Evolutionary conservation across 2,797 vertebrate species (phyloP).

Genomic region (Microcaecilia unicolor): DNA sequence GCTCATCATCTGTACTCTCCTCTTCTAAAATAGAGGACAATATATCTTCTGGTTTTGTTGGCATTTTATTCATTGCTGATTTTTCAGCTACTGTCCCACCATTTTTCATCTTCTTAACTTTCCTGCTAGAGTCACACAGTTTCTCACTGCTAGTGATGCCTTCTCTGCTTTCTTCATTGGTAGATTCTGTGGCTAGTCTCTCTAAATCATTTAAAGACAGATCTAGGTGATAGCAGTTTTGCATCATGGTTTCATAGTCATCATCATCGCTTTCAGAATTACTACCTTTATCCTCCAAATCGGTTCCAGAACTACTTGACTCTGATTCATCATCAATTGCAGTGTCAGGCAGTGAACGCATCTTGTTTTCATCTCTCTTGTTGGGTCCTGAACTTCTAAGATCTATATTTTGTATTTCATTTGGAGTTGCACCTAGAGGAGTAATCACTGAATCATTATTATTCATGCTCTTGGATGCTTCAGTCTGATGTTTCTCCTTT

Average conservation of each 20-base stretch:
- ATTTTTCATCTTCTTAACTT: not conserved
- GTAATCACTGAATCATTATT: not conserved
- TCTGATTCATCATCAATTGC: not conserved
- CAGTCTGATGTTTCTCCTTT: not conserved
- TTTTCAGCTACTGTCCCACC: not conserved
- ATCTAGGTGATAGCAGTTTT: constrained; percentile 57
- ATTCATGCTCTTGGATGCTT: not conserved
- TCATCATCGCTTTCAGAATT: constrained; percentile 53
- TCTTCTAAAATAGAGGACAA: constrained; percentile 65
- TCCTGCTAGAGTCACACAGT: not conserved
- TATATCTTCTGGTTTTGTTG: constrained; percentile 69
- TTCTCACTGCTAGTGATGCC: too few species aligned
- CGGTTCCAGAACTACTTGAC: not conserved
- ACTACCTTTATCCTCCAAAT: constrained; percentile 3
- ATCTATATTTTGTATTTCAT: not conserved
- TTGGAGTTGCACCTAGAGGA: not conserved
- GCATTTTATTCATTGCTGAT: constrained; percentile 20
- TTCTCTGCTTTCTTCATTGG: not conserved
- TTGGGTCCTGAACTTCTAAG: not conserved
- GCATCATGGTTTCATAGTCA: constrained; percentile 75
- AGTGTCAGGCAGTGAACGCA: not conserved
- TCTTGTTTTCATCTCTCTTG: not conserved
- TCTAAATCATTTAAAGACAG: constrained; percentile 72
- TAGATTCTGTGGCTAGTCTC: constrained; percentile 35
- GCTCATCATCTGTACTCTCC: constrained; percentile 38